Evolutionary conservation across 2,888 invertebrate genomes (phyloP), one percentile per base, ranked within the genome.

Genomic region (Drosophila emarginata): DNA sequence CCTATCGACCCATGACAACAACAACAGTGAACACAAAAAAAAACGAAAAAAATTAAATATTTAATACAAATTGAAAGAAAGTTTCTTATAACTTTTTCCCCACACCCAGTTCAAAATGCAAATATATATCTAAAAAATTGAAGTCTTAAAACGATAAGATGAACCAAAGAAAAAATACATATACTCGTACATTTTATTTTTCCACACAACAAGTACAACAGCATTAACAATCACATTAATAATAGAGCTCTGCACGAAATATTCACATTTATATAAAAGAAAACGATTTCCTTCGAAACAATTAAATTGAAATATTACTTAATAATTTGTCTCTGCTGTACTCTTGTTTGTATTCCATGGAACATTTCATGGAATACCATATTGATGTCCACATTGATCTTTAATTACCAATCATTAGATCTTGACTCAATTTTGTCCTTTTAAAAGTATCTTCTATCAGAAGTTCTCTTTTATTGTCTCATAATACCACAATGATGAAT

Each of bases 71-170:
- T 32, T 28, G 15, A 15, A 53, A 53, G 15, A 36, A 36, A 54
- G 32, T 54, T 54, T 18, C 18, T 6, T 11, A 15, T 36, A 32
- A 32, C 54, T n/a, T 32, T 32, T 52, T n/a, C n/a, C 52, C 14
- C 52, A 90, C 91, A 91, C 91, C 91, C 91, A 91, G 91, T 91
- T 91, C 91, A 91, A 91, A 91, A 91, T 90, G 89, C 84, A 83
- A 80, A 76, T 72, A 70, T 76, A 81, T 79, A 64, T 63, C 12
- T 56, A 60, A 57, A 70, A 67, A 64, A 36, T 54, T 28, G 60
- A 63, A 56, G 45, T 11, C 18, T 15, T 40, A 37, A 61, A 37
- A 64, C 59, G 61, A 70, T 64, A 40, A 61, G 50, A 67, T 50
- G 57, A 70, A 65, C 60, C 63, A 67, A 68, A 53, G 64, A 63